These are phyloP conservation scores for Scaptomyza tumidula DNA, from an alignment of 2,888 invertebrate species.

Conservation along the genomic window DNA sequence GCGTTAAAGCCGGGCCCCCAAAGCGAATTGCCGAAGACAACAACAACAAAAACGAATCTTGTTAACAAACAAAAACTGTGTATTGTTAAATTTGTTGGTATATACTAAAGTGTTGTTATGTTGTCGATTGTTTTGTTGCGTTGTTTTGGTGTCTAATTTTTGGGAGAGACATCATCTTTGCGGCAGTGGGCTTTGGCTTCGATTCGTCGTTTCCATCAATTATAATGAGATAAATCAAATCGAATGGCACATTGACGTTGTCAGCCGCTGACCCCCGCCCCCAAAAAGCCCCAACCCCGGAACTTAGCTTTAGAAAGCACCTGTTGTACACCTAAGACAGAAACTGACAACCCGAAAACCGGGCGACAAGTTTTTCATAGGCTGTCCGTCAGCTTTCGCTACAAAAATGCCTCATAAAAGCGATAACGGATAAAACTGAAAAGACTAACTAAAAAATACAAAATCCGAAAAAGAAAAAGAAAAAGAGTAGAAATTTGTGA, in stretches of 20 bases:
- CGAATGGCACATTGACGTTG: constrained; percentile 58
- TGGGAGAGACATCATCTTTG: constrained; percentile 18
- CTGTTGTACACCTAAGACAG: constrained; percentile 59
- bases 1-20: constrained; percentile 61
- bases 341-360: constrained; percentile 53
- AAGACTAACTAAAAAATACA: constrained; percentile 35
- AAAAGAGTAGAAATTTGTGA: constrained; percentile 47
- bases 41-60: constrained; percentile 28
- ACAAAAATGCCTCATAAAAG: constrained; percentile 79
- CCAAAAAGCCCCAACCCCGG: constrained; percentile 31
- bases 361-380: constrained; percentile 72
- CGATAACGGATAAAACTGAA: constrained; percentile 42
- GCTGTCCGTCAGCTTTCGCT: constrained; percentile 71
- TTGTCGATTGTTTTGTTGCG: constrained; percentile 56
- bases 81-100: constrained; percentile 62
- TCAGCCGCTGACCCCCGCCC: constrained; percentile 25
- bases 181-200: constrained; percentile 17
- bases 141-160: constrained; percentile 42
- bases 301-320: constrained; percentile 66
- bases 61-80: constrained; percentile 72
- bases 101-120: constrained; percentile 51
- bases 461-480: constrained; percentile 18
- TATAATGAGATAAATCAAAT: constrained; percentile 77
- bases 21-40: constrained; percentile 51
- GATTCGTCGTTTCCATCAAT: constrained; percentile 67